Evolutionary conservation across 2,888 invertebrate species (phyloP).

Genomic region (Xylota segnis): DNA sequence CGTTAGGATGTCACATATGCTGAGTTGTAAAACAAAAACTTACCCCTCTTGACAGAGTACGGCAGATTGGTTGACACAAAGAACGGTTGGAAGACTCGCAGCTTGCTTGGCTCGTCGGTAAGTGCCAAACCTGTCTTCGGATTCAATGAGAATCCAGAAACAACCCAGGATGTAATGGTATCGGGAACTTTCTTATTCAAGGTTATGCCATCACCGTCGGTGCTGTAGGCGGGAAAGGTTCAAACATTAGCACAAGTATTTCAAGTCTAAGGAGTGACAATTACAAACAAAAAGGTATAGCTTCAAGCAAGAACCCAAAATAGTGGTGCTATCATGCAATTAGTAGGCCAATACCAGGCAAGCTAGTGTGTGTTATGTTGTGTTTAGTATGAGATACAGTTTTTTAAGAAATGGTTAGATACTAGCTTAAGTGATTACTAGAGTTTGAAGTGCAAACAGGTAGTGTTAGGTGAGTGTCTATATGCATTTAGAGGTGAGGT

Average conservation of each 20-base stretch:
- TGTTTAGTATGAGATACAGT: constrained; percentile 1
- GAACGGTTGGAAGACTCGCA: constrained; percentile 92
- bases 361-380: neutral
- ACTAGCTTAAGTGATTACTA: neutral
- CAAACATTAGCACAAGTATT: constrained; percentile 23
- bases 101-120: constrained; percentile 88
- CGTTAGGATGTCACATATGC: neutral
- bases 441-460: constrained; percentile 23
- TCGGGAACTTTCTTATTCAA: constrained; percentile 88
- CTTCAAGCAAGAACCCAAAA: constrained; percentile 40
- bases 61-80: constrained; percentile 95
- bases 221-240: constrained; percentile 73
- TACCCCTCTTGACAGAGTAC: constrained; percentile 94
- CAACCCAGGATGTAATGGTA: constrained; percentile 93
- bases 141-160: constrained; percentile 93
- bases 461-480: constrained; percentile 4
- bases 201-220: constrained; percentile 79
- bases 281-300: constrained; percentile 2
- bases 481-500: constrained; percentile 8
- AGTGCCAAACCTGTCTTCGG: constrained; percentile 91
- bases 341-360: constrained; percentile 42
- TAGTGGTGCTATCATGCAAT: constrained; percentile 36
- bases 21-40: constrained; percentile 84
- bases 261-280: neutral
- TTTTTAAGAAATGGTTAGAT: constrained; percentile 2